Base-by-base conservation (phyloP, 2,113 vertebrate genomes). In the Argyrosomus japonicus region DNA sequence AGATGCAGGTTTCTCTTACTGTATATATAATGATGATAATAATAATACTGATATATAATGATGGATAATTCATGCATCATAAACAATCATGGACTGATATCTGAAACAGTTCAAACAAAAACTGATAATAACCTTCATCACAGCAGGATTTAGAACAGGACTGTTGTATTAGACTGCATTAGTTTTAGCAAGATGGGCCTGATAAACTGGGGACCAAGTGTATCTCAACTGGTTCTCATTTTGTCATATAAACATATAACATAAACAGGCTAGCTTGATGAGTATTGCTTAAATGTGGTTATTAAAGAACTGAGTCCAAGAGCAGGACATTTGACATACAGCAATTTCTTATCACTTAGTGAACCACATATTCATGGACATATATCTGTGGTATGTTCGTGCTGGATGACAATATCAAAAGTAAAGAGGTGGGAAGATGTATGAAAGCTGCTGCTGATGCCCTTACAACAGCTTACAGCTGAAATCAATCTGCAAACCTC, bases 401-500 rank as follows among this genome's bases (percentile, higher is more conserved):
- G 36, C 19, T 1, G 4, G 58, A 61, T 61, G 17, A 36, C 3
- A 23, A 43, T 47, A 47, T 45, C 36, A 27, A 50, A 68, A 50
- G 8, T 8, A 29, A 50, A 19, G 1, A 10, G 5, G 12, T 47
- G 15, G 23, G 21, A 7, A 57, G 4, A 18, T 5, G 3, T 23
- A 13, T 74, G 2, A 50, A 50, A 36, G 45, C 13, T 68, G 4
- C 51, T 15, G 7, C 18, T 68, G 25, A 23, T 68, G 14, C 25
- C 12, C 13, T 29, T n/a, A n/a, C n/a, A 19, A 70, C 75, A 21
- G 70, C n/a, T 40, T 40, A 40, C 40, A n/a, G 51, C 53, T 76
- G 15, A 71, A 70, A 65, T 15, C 58, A 80, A 40, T 36, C 65
- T 50, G 2, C 25, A 27, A 27, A 27, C 25, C 25, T 27, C 25